phyloP scores from a whole-genome alignment of 2,113 vertebrate species.

The Hippoglossus stenolepis region DNA sequence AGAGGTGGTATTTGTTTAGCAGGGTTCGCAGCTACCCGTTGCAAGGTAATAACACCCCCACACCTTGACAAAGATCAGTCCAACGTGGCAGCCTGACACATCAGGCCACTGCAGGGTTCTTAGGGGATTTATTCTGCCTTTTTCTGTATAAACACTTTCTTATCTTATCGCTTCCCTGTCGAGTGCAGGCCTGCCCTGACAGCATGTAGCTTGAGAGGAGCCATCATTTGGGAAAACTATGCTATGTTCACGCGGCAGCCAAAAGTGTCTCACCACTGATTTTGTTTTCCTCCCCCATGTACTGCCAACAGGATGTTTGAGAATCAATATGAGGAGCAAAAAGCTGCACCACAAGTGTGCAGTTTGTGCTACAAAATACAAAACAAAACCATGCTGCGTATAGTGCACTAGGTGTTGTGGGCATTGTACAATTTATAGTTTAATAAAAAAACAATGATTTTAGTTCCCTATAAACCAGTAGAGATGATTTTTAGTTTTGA shows the following conservation, averaged over 20 bases:
- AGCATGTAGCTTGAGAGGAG: conserved; percentile 36
- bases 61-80: conserved; percentile 41
- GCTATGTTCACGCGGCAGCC: conserved; percentile 37
- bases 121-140: conserved; percentile 45
- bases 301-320: neutral
- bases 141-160: conserved; percentile 62
- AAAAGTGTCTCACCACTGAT: conserved; percentile 35
- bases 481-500: neutral
- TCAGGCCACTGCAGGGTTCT: conserved; percentile 33
- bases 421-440: neutral
- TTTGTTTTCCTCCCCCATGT: conserved; percentile 30
- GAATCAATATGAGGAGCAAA: neutral
- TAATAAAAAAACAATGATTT: neutral
- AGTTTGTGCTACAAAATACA: neutral
- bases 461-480: neutral
- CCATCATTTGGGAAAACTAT: conserved; percentile 54
- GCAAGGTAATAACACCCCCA: conserved; percentile 34
- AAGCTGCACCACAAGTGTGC: neutral
- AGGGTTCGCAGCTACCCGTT: conserved; percentile 20
- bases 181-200: conserved; percentile 41
- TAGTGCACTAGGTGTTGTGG: neutral
- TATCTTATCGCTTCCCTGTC: conserved; percentile 51
- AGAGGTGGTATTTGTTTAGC: conserved; percentile 37
- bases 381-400: neutral
- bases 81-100: conserved; percentile 36